Evolutionary conservation across 1,140 invertebrate genomes (phyloP).

Genomic region (Pygmarrhopalites habei): DNA sequence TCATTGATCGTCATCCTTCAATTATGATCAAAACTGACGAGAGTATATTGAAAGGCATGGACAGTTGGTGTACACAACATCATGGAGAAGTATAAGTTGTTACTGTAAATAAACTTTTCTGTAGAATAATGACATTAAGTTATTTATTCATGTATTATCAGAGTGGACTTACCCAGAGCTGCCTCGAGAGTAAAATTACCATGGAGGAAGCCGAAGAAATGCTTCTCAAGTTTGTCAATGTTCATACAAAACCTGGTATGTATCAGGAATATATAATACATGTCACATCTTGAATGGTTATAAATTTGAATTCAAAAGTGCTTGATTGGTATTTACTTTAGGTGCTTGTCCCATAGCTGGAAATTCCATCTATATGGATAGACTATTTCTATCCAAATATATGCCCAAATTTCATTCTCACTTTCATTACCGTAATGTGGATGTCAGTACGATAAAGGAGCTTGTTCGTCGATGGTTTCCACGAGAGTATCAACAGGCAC

Average conservation of each 20-base stretch:
- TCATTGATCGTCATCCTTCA: conserved; percentile 67
- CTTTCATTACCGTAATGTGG: conserved; percentile 87
- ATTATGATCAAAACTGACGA: conserved; percentile 75
- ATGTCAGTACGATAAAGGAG: conserved; percentile 87
- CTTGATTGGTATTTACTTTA: conserved; percentile 18
- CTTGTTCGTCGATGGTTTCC: conserved; percentile 67
- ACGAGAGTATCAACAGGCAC: conserved; percentile 48
- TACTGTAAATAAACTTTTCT: too few relatives aligned
- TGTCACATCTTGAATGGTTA: too few relatives aligned
- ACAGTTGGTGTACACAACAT: conserved; percentile 68
- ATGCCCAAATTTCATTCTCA: conserved; percentile 68
- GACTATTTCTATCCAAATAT: conserved; percentile 65
- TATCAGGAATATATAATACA: too few relatives aligned
- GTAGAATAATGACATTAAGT: too few relatives aligned
- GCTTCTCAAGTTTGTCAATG: conserved; percentile 64
- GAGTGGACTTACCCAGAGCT: conserved; percentile 67
- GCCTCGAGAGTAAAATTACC: conserved; percentile 58
- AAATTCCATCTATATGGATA: conserved; percentile 81
- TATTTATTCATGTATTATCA: conserved; percentile 50
- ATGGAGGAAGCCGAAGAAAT: conserved; percentile 59
- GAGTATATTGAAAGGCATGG: conserved; percentile 66
- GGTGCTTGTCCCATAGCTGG: conserved; percentile 70
- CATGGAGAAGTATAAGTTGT: conserved; percentile 59
- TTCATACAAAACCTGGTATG: conserved; percentile 56
- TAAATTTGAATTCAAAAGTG: conserved; percentile 13